Conservation (phyloP, 1,140 invertebrate species). For the Platyura marginata region DNA sequence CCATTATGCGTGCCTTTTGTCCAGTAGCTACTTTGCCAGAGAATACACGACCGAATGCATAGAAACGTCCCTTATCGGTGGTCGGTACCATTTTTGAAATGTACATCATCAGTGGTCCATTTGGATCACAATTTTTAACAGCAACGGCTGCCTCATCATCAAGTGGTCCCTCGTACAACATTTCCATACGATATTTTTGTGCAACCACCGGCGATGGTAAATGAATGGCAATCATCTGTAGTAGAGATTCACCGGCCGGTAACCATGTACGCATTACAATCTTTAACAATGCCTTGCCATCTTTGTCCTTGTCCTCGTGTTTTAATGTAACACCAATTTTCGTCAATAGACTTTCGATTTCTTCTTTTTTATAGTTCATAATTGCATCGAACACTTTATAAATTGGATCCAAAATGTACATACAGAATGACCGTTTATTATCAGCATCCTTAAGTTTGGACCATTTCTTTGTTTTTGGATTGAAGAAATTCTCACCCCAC, state of each 20-base stretch:
- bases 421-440: conserved; percentile 93
- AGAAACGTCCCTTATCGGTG: conserved; percentile 98
- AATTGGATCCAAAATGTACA: conserved; percentile 97
- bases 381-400: conserved; percentile 97
- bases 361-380: conserved; percentile 97
- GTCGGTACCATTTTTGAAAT: conserved; percentile 99
- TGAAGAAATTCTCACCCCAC: conserved; percentile 99
- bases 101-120: conserved; percentile 99
- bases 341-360: conserved; percentile 64
- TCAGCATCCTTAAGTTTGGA: conserved; percentile 72
- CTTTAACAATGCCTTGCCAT: conserved; percentile 80
- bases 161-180: conserved; percentile 94
- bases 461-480: conserved; percentile 96
- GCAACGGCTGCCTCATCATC: conserved; percentile 93
- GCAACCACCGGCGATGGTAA: conserved; percentile 96
- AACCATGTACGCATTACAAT: conserved; percentile 98
- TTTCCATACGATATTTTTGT: conserved; percentile 98
- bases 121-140: conserved; percentile 84
- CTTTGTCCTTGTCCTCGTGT: conserved; percentile 90
- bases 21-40: conserved; percentile 88
- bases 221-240: conserved; percentile 99
- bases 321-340: conserved; percentile 87
- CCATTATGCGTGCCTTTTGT: conserved; percentile 94
- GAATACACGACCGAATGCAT: conserved; percentile 99
- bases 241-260: conserved; percentile 95